phyloP scores from a whole-genome alignment of 2,888 invertebrate species.

The Lasioglossum pauxillum region DNA sequence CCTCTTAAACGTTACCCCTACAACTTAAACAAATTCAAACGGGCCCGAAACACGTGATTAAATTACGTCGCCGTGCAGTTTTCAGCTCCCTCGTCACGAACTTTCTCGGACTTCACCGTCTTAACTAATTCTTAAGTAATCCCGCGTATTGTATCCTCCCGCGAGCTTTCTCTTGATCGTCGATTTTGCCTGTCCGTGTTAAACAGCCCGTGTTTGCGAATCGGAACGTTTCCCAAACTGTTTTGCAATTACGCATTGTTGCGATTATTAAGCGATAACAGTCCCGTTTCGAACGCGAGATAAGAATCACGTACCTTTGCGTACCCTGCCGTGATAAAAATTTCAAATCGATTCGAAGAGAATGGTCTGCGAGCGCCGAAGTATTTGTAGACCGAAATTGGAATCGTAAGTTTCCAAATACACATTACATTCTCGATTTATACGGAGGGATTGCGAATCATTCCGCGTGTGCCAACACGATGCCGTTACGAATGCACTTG shows the following conservation, averaged over 20 bases:
- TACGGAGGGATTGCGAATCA: conserved; percentile 44
- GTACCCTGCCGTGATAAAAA: background rate
- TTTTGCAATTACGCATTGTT: background rate
- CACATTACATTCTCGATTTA: conserved; percentile 45
- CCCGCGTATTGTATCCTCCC: background rate
- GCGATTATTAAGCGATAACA: background rate
- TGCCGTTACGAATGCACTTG: background rate
- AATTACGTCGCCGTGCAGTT: conserved; percentile 20
- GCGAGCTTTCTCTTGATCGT: conserved; percentile 1
- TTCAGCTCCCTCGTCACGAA: background rate
- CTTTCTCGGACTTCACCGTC: conserved; percentile 6
- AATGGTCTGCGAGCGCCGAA: conserved; percentile 25
- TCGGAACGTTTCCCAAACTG: background rate
- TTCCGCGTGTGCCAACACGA: conserved; percentile 36
- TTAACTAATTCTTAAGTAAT: conserved; percentile 3
- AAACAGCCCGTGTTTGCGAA: background rate
- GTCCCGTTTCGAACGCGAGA: background rate
- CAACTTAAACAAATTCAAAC: conserved; percentile 21
- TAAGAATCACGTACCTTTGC: background rate
- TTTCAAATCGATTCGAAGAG: conserved; percentile 30
- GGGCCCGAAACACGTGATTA: conserved; percentile 12
- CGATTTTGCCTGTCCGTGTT: background rate
- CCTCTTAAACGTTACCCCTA: conserved; percentile 3
- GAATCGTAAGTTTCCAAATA: conserved; percentile 58
- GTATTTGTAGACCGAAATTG: conserved; percentile 60